Base-by-base conservation (phyloP, 1,140 invertebrate species). In the Ooceraea biroi region DNA sequence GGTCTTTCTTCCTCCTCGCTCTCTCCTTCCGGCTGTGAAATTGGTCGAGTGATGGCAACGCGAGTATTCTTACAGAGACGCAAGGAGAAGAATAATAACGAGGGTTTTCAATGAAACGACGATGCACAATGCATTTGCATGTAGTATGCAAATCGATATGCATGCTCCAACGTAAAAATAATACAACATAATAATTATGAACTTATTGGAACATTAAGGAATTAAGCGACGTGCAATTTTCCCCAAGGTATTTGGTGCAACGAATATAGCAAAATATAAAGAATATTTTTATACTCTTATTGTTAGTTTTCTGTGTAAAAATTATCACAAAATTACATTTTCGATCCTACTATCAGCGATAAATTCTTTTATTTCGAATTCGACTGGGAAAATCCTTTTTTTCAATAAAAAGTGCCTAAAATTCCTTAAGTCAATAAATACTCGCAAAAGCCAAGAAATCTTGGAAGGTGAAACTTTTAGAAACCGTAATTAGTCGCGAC, bases 21-120 rank as follows among this genome's bases (percentile, higher is more conserved):
- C 17, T 27, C 19, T 30, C 14, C 44, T 50, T 76, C n/a, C 41
- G 72, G 17, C 11, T 0, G 25, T 19, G 41, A 1, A 46, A 61
- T 74, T 25, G 36, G 11, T 76, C 41, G 25, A 61, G 25, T 74
- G 30, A 19, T 46, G 52, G 19, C 4, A 14, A 4, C 7, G 44
- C 55, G n/a, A n/a, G n/a, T n/a, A 7, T 22, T n/a, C 11, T 8
- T 14, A 14, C 52, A 41, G 50, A 73, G 12, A 25, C 12, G 36
- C 14, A 65, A 69, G 25, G 27, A 73, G 19, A 52, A 12, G 17
- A 60, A n/a, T 14, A 41, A 73, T 17, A 58, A 72, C 8, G 36
- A 17, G 10, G 12, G 7, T 58, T 25, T 36, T 44, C 14, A 11
- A 25, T 22, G 1, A 4, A 44, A 72, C 7, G 27, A 4, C 14